Evolutionary conservation across 2,113 vertebrate species (phyloP).

Genomic region (Cheilinus undulatus): DNA sequence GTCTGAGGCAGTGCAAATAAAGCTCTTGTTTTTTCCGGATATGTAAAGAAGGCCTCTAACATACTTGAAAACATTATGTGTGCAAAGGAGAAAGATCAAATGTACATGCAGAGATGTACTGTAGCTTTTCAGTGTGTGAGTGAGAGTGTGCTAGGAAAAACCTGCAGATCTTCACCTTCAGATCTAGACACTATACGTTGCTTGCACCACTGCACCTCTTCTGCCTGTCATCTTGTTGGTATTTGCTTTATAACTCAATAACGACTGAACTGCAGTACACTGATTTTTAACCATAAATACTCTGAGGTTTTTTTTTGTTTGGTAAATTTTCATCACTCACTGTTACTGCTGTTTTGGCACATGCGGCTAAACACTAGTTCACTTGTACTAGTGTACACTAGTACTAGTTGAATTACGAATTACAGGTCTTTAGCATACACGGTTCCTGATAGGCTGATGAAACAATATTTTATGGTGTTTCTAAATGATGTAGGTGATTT

Average conservation of each 20-base stretch:
- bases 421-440: conserved; percentile 1
- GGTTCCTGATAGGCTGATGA: not conserved
- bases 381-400: too few species aligned
- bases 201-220: conserved; percentile 29
- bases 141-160: not conserved
- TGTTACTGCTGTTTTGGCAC: conserved; percentile 21
- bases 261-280: conserved; percentile 7
- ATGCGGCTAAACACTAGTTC: conserved; percentile 6
- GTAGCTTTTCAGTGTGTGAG: conserved; percentile 8
- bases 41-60: conserved; percentile 30
- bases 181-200: conserved; percentile 5
- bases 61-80: conserved; percentile 62
- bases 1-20: conserved; percentile 33
- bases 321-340: not conserved
- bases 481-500: not conserved
- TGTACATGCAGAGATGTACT: conserved; percentile 22
- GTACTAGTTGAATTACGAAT: too few species aligned
- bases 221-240: conserved; percentile 35
- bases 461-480: conserved; percentile 3
- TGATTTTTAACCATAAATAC: not conserved
- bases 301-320: not conserved
- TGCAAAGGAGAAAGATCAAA: conserved; percentile 25
- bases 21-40: conserved; percentile 7
- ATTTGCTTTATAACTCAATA: conserved; percentile 23
- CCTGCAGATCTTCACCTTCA: not conserved